Evolutionary conservation across 2,888 invertebrate genomes (phyloP).

Genomic region (Strigamia crassipes): DNA sequence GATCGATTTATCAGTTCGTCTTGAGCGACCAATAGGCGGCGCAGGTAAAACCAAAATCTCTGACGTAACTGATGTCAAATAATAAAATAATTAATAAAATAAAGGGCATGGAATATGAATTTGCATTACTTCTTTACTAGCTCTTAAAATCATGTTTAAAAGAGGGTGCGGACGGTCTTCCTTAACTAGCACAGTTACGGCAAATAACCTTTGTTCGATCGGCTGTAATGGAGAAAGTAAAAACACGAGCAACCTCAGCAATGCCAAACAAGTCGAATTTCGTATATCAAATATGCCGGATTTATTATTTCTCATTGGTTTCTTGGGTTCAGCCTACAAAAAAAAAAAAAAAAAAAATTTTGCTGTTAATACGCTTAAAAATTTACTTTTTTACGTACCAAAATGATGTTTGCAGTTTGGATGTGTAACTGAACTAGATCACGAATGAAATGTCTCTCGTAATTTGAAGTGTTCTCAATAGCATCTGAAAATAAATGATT

Average conservation of each 20-base stretch:
- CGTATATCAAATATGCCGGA: constrained; percentile 57
- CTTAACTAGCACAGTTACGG: constrained; percentile 57
- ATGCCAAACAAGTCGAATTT: constrained; percentile 59
- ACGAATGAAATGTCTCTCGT: constrained; percentile 51
- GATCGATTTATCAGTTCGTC: background rate
- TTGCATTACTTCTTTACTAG: constrained; percentile 59
- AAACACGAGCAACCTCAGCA: constrained; percentile 62
- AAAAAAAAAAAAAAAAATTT: background rate
- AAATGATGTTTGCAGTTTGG: constrained; percentile 47
- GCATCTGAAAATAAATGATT: constrained; percentile 45
- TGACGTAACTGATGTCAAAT: background rate
- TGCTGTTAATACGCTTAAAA: no score
- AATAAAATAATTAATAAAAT: background rate
- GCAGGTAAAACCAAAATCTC: background rate
- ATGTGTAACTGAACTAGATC: constrained; percentile 49
- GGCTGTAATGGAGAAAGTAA: constrained; percentile 62
- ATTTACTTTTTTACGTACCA: constrained; percentile 12
- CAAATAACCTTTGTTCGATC: constrained; percentile 60
- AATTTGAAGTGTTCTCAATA: constrained; percentile 36
- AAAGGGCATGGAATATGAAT: background rate
- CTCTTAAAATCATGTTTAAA: constrained; percentile 56
- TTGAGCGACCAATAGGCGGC: background rate
- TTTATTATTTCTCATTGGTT: background rate
- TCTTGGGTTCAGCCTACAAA: background rate
- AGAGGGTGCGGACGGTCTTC: constrained; percentile 44